Evolutionary conservation across 30 jellyfish, hydroid and myxozoan species (phyloP).

Genomic region (Hydractinia symbiolongicarpus): DNA sequence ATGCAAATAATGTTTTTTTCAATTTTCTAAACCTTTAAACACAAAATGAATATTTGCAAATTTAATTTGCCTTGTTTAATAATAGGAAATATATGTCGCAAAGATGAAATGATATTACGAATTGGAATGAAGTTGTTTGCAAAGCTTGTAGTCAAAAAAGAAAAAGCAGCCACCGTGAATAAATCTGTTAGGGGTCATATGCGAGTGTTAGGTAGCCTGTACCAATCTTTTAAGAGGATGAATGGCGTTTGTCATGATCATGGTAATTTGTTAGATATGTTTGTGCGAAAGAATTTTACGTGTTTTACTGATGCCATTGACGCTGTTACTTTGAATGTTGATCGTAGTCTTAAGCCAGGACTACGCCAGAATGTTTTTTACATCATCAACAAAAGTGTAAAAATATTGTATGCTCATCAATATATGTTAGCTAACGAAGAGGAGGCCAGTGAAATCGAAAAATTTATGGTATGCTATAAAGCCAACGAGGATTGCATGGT

Average conservation of each 20-base stretch:
- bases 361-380: background rate
- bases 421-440: background rate
- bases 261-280: background rate
- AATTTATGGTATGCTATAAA: background rate
- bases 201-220: constrained; percentile 2
- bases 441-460: constrained; percentile 11
- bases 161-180: background rate
- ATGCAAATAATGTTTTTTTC: too few relatives aligned
- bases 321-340: background rate
- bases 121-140: background rate
- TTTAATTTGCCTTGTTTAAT: too few relatives aligned
- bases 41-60: too few relatives aligned
- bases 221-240: constrained; percentile 15
- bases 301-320: constrained; percentile 9
- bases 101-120: background rate
- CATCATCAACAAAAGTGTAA: background rate
- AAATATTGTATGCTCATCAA: background rate
- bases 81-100: constrained; percentile 4
- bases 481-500: constrained; percentile 2
- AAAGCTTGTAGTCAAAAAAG: background rate
- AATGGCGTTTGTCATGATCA: background rate
- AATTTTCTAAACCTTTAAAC: too few relatives aligned
- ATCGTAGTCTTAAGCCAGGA: constrained; percentile 2
- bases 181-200: constrained; percentile 8
- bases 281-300: background rate